Evolutionary conservation across 1,140 invertebrate species (phyloP), one percentile per base, ranked within the genome.

Genomic region (Drosophila nigrodunni): DNA sequence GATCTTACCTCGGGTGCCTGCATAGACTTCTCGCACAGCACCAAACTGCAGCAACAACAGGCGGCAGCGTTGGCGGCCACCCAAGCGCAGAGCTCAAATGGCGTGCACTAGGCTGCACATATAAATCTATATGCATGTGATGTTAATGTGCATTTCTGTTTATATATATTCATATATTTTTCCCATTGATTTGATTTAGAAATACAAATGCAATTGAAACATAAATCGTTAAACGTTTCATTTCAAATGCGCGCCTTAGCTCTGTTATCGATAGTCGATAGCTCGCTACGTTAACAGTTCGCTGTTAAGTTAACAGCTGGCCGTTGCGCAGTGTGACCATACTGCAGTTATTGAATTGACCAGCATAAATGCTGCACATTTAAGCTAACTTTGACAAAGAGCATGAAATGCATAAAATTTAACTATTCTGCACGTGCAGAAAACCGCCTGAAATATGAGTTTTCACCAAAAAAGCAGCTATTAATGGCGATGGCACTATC

Each of bases 11-110:
- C 92, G 7, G 86, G 90, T 46, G 82, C 92, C 76, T 92, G 92
- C 66, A 92, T 92, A 57, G 92, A 92, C 71, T 92, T 92, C 59
- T 92, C 92, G 7, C 90, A 91, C 77, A 92, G 91, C 78, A 91
- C 70, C 66, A 85, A 88, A 66, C 55, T 86, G 46, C 82, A 85
- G 15, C 83, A 54, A n/a, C 55, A 49, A 43, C 55, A 70, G 60
- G 59, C 54, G n/a, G 58, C 66, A 37, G 30, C 44, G 11, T 59
- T 67, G 46, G 39, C 82, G 25, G 52, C 60, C 46, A 47, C 62
- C 50, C 72, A 69, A 25, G 35, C 72, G 41, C 80, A 61, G 43
- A 52, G 52, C 41, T 65, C 85, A 9, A 88, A 88, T 60, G 83
- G 85, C 8, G 85, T 83, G 34, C 80, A 89, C 7, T 88, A 87